Percentiles rank a stretch among this genome's conserved stretches.
Evolutionary conservation across 2,888 invertebrate species (phyloP).

Genomic region (Chalcis sispes): DNA sequence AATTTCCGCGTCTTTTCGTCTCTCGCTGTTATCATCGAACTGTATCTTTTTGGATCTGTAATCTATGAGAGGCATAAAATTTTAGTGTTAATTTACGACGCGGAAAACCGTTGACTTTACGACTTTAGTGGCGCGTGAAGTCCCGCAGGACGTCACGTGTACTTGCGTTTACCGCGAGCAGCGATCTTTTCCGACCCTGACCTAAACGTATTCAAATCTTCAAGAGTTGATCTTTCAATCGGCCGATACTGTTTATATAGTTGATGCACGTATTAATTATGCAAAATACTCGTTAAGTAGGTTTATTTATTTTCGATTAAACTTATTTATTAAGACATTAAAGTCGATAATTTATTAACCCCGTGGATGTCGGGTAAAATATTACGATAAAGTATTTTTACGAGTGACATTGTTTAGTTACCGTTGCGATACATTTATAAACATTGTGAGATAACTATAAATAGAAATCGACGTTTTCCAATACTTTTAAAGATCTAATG

Average conservation of each 20-base stretch:
- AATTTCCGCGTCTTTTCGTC: too few relatives aligned
- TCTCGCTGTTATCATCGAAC: constrained; percentile 20
- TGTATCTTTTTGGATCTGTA: constrained; percentile 38
- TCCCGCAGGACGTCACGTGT: constrained; percentile 59
- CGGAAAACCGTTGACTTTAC: constrained; percentile 67
- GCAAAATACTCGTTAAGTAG: too few relatives aligned
- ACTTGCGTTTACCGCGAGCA: constrained; percentile 17
- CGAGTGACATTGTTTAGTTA: constrained; percentile 13
- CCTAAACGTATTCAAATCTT: constrained; percentile 22
- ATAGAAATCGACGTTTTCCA: not conserved
- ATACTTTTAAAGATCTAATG: not conserved
- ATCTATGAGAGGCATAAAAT: constrained; percentile 60
- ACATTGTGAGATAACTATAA: constrained; percentile 10
- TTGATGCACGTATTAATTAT: too few relatives aligned
- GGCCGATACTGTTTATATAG: too few relatives aligned
- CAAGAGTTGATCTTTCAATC: constrained; percentile 1
- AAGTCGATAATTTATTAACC: too few relatives aligned
- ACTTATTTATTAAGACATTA: too few relatives aligned
- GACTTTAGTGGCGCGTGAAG: constrained; percentile 61
- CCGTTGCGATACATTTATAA: constrained; percentile 21
- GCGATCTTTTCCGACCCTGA: constrained; percentile 42
- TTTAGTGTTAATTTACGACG: constrained; percentile 65
- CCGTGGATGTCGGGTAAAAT: too few relatives aligned
- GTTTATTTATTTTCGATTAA: too few relatives aligned
- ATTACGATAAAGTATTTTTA: too few relatives aligned